These are phyloP conservation scores for Schlechtendalia chinensis DNA, from an alignment of 1,140 invertebrate genomes.

Conservation along the genomic window DNA sequence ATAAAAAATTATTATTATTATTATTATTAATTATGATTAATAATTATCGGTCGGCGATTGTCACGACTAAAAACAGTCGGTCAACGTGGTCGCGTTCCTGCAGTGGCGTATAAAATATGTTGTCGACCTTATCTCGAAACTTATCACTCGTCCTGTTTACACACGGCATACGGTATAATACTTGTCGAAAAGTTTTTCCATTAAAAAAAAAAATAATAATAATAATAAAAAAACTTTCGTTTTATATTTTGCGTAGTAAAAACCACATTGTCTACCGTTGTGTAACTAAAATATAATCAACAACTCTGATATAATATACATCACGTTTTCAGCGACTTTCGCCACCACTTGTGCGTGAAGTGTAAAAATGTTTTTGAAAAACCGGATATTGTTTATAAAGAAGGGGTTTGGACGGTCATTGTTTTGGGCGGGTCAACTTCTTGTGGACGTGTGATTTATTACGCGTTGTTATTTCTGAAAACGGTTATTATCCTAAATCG, in stretches of 20 bases:
- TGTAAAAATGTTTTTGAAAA: neutral
- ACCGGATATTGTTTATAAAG: neutral
- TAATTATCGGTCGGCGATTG: too few species aligned
- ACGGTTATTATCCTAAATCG: neutral
- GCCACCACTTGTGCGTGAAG: neutral
- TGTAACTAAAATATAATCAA: neutral
- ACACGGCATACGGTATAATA: neutral
- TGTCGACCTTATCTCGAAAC: too few species aligned
- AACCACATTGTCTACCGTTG: neutral
- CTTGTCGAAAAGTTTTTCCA: constrained; percentile 5
- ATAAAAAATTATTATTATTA: too few species aligned
- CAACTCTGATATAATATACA: neutral
- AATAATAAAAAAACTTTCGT: constrained; percentile 1
- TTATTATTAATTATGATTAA: too few species aligned
- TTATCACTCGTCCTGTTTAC: too few species aligned
- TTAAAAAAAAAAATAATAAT: neutral
- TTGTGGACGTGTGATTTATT: neutral
- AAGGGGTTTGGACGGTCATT: neutral
- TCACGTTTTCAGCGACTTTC: too few species aligned
- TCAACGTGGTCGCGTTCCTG: too few species aligned
- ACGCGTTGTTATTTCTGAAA: neutral
- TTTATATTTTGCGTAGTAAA: neutral
- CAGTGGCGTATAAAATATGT: too few species aligned
- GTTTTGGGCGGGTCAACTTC: neutral
- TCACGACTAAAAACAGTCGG: too few species aligned